These are phyloP conservation scores for Tortricodes alternella DNA, from an alignment of 2,888 invertebrate genomes.

Conservation along the genomic window DNA sequence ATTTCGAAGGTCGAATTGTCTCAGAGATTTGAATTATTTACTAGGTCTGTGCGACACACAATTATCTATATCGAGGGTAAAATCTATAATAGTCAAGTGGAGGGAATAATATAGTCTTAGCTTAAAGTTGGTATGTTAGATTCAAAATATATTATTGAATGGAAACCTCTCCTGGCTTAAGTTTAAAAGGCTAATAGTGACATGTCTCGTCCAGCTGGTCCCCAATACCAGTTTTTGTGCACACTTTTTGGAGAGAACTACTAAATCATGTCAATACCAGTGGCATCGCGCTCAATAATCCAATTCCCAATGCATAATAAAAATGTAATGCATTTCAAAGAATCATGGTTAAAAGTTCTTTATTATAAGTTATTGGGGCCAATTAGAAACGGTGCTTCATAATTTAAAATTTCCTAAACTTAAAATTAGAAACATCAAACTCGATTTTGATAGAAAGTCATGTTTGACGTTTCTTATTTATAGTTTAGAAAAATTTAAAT, in stretches of 20 bases:
- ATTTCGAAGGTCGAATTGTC: constrained; percentile 32
- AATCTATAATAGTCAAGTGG: constrained; percentile 64
- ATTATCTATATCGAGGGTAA: constrained; percentile 45
- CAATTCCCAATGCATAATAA: too few species aligned
- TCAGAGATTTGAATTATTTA: constrained; percentile 29
- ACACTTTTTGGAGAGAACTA: constrained; percentile 1
- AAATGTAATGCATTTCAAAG: too few species aligned
- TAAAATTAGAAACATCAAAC: too few species aligned
- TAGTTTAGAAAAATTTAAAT: too few species aligned
- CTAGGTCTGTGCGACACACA: constrained; percentile 42
- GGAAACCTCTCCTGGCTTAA: constrained; percentile 45
- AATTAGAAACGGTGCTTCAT: too few species aligned
- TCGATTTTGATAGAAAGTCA: too few species aligned
- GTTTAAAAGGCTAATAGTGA: constrained; percentile 57
- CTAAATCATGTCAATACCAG: neutral
- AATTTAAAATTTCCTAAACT: too few species aligned
- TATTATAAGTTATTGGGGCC: too few species aligned
- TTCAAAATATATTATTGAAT: constrained; percentile 32
- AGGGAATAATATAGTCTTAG: constrained; percentile 74
- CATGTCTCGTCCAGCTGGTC: constrained; percentile 63
- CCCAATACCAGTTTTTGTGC: constrained; percentile 63
- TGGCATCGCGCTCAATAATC: too few species aligned
- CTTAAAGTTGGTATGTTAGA: constrained; percentile 42
- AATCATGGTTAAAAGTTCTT: too few species aligned
- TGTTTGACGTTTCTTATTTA: too few species aligned